Percentiles rank a stretch among this genome's conserved stretches.
phyloP scores from a whole-genome alignment of 1,140 invertebrate genomes.

The Drosophila teissieri region DNA sequence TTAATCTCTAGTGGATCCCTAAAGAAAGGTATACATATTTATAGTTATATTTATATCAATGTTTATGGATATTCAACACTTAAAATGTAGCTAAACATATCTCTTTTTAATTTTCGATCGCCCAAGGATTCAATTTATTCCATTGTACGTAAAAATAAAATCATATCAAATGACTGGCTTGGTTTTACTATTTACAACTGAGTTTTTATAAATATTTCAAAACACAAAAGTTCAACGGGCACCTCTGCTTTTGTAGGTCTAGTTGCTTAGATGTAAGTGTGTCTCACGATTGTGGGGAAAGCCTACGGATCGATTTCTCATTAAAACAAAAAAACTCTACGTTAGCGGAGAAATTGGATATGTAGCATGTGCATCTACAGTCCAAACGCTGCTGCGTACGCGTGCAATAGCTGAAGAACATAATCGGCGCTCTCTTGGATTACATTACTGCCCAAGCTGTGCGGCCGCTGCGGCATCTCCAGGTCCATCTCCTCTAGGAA shows the following conservation, averaged over 20 bases:
- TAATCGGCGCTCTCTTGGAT: slow-evolving; percentile 73
- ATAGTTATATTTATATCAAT: slow-evolving; percentile 39
- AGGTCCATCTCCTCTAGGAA: slow-evolving; percentile 41
- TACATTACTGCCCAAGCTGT: slow-evolving; percentile 64
- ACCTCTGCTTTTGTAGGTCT: slow-evolving; percentile 18
- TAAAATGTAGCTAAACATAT: slow-evolving; percentile 65
- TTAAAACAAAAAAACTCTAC: slow-evolving; percentile 22
- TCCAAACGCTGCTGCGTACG: slow-evolving; percentile 70
- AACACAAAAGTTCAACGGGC: slow-evolving; percentile 39
- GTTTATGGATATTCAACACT: slow-evolving; percentile 76
- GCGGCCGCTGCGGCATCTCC: slow-evolving; percentile 60
- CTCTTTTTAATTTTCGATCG: slow-evolving; percentile 31
- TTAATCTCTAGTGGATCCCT: slow-evolving; percentile 58
- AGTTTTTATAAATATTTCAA: slow-evolving; percentile 13
- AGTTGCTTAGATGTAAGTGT: slow-evolving; percentile 12
- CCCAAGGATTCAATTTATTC: slow-evolving; percentile 36
- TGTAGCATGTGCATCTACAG: slow-evolving; percentile 51
- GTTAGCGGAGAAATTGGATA: slow-evolving; percentile 28
- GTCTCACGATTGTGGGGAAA: slow-evolving; percentile 9
- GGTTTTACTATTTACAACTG: slow-evolving; percentile 61
- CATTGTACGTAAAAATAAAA: slow-evolving; percentile 55
- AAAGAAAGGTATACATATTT: slow-evolving; percentile 39
- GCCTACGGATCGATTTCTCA: slow-evolving; percentile 15
- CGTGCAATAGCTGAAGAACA: slow-evolving; percentile 65
- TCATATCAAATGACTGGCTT: slow-evolving; percentile 78